Base-by-base conservation (phyloP, 2,797 vertebrate species). In the Chaenodraco wilsoni region DNA sequence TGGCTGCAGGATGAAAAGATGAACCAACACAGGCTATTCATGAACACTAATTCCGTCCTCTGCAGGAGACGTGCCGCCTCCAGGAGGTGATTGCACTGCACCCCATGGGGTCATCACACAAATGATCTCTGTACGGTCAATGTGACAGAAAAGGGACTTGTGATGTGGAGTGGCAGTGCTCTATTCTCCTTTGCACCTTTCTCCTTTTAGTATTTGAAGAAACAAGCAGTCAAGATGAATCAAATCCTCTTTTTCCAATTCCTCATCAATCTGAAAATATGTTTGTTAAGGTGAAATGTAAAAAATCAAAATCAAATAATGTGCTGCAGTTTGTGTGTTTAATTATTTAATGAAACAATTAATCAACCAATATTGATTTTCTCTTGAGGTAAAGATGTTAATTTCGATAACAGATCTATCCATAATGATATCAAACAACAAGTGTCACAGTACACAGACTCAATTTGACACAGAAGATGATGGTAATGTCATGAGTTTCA, bases 1-100 rank as follows among this genome's bases (percentile, higher is more conserved):
- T 77, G 73, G 83, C 74, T 80, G 56, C 40, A 3, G 60, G 71
- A 84, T 84, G 74, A 87, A 85, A 86, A 70, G 80, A 72, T 48
- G 51, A 77, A 80, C 70, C 70, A 59, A 43, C n/a, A 4, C 40
- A 27, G 60, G 81, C 82, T 86, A 87, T 88, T 89, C 56, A 84
- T 65, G 40, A 83, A 54, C 76, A 72, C 52, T 75, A 54, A 88
- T 86, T 79, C 56, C 54, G n/a, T 74, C 75, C 66, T 57, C 63
- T 69, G 61, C 49, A 61, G 49, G 72, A 72, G 50, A 78, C 65
- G 63, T 19, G 51, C 43, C 59, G 45, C 48, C 27, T 37, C 48
- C 44, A 60, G 65, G 19, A 48, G 51, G 31, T 41, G 71, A 71
- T 67, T 74, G 76, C 45, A 54, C 17, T 71, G 40, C 55, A 46